Conservation (phyloP, 2,888 invertebrate genomes). For the Platerodrilus igneus region DNA sequence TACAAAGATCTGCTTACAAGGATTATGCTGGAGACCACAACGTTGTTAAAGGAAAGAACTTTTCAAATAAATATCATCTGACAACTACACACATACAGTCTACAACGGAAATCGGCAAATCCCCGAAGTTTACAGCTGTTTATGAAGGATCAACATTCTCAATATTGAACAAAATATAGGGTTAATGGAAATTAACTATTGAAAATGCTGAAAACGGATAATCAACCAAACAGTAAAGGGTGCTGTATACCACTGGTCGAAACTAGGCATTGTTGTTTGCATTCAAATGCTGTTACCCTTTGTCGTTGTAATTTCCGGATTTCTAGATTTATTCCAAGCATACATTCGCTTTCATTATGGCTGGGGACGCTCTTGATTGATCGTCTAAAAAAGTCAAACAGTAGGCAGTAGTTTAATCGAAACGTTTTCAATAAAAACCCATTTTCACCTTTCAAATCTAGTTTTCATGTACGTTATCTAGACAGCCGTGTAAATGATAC, state of each 20-base stretch:
- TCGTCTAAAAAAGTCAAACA: too few species aligned
- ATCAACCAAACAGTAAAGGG: constrained; percentile 23
- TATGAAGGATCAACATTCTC: constrained; percentile 15
- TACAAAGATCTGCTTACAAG: constrained; percentile 23
- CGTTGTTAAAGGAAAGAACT: constrained; percentile 19
- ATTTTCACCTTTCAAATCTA: neutral
- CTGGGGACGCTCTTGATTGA: neutral
- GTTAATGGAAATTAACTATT: constrained; percentile 4
- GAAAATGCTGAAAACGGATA: constrained; percentile 7
- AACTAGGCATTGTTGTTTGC: constrained; percentile 13
- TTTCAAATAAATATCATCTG: constrained; percentile 20
- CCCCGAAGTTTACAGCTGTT: constrained; percentile 12
- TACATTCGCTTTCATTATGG: constrained; percentile 22
- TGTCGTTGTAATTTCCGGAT: constrained; percentile 23
- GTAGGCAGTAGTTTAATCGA: too few species aligned
- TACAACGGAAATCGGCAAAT: too few species aligned
- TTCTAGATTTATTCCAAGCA: constrained; percentile 25
- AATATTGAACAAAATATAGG: constrained; percentile 1
- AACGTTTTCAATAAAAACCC: constrained; percentile 6
- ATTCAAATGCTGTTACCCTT: constrained; percentile 25
- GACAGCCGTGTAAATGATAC: constrained; percentile 26
- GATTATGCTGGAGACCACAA: constrained; percentile 20
- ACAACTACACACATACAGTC: too few species aligned
- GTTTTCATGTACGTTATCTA: constrained; percentile 18
- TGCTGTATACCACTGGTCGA: constrained; percentile 20